phyloP scores from a whole-genome alignment of 92 coral and sea anemone genomes.

The Actinostola sp. region DNA sequence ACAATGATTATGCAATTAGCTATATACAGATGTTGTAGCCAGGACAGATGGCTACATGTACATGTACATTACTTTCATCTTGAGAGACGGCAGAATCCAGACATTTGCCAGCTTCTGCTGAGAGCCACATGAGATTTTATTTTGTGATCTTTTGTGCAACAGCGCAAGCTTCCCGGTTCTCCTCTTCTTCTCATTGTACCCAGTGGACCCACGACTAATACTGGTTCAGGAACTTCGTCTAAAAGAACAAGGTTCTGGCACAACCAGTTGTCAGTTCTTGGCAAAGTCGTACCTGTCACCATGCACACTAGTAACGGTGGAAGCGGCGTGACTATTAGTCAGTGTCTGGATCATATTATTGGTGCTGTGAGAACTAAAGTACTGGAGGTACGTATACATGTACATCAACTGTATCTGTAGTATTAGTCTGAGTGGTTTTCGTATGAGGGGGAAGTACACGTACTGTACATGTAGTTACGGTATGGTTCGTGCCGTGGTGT shows the following conservation, averaged over 20 bases:
- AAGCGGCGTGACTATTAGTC: constrained; percentile 94
- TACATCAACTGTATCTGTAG: neutral
- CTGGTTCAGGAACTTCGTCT: constrained; percentile 89
- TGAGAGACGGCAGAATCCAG: too few species aligned
- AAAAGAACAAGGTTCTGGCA: constrained; percentile 99
- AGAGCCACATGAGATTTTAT: neutral
- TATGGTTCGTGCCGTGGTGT: too few species aligned
- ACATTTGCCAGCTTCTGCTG: too few species aligned
- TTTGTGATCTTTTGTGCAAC: constrained; percentile 1
- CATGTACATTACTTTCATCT: too few species aligned
- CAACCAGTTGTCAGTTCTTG: constrained; percentile 94
- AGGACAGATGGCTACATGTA: too few species aligned
- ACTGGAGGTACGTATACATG: constrained; percentile 73
- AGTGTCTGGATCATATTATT: constrained; percentile 98
- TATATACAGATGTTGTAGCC: too few species aligned
- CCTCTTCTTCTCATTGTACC: constrained; percentile 94
- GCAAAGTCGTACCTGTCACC: constrained; percentile 98
- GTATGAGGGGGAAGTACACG: neutral
- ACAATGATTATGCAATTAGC: too few species aligned
- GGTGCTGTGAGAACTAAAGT: constrained; percentile 98
- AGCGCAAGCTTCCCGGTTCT: constrained; percentile 97
- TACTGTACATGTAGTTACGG: too few species aligned
- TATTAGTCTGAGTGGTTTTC: neutral
- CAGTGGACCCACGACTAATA: constrained; percentile 96
- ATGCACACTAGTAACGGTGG: constrained; percentile 99